phyloP scores from a whole-genome alignment of 2,797 vertebrate species.

The Typhlichthys subterraneus region DNA sequence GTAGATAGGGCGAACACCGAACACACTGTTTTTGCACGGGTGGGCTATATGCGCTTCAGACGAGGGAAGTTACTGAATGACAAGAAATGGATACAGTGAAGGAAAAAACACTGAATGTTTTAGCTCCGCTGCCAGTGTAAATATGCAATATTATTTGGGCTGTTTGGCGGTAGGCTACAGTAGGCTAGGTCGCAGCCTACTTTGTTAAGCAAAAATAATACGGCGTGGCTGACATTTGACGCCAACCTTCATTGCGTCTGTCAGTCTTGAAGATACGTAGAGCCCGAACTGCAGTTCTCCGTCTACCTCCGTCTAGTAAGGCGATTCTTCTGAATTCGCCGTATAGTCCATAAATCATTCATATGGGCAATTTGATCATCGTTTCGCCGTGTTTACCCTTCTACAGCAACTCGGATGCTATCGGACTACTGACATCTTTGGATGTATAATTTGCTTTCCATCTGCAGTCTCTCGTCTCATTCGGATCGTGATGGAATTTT shows the following conservation, averaged over 20 bases:
- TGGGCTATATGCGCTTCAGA: constrained; percentile 66
- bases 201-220: constrained; percentile 23
- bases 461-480: constrained; percentile 30
- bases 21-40: constrained; percentile 47
- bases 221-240: constrained; percentile 34
- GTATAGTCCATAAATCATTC: constrained; percentile 19
- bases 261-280: constrained; percentile 25
- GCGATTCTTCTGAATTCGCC: too few relatives aligned
- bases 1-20: constrained; percentile 1
- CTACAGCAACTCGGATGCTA: constrained; percentile 38
- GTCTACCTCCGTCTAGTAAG: constrained; percentile 23
- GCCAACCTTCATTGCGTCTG: constrained; percentile 42
- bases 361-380: constrained; percentile 37
- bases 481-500: constrained; percentile 63
- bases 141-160: not conserved
- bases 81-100: constrained; percentile 40
- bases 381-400: constrained; percentile 37
- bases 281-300: constrained; percentile 53
- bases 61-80: constrained; percentile 52
- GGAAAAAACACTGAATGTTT: constrained; percentile 7
- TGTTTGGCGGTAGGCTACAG: constrained; percentile 9
- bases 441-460: constrained; percentile 34
- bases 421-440: constrained; percentile 43
- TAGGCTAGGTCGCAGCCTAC: constrained; percentile 42
- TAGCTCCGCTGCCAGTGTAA: constrained; percentile 12